Conservation (phyloP, 2,888 invertebrate species). For the Clistopyga incitator region DNA sequence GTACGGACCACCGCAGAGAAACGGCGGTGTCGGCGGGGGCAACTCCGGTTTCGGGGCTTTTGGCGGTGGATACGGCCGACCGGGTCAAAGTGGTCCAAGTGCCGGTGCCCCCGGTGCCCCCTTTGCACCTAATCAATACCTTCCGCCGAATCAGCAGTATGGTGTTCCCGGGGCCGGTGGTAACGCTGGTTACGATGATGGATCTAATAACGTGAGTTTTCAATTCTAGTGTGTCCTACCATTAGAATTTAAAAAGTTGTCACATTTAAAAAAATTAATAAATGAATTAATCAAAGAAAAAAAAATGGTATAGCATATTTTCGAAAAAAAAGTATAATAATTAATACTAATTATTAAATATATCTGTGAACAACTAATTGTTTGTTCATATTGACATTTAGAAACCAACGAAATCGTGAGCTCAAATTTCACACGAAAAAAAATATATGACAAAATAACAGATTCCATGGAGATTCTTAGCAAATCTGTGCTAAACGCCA, state of each 20-base stretch:
- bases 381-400: too few species aligned
- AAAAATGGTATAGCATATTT: too few species aligned
- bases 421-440: too few species aligned
- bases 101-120: constrained; percentile 55
- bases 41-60: constrained; percentile 56
- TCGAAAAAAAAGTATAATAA: too few species aligned
- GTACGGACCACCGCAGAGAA: constrained; percentile 75
- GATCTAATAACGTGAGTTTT: constrained; percentile 73
- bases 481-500: too few species aligned
- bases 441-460: too few species aligned
- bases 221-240: neutral
- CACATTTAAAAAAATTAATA: neutral
- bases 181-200: constrained; percentile 72
- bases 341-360: too few species aligned
- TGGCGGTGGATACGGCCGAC: constrained; percentile 53
- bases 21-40: constrained; percentile 56
- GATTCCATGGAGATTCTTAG: too few species aligned
- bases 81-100: constrained; percentile 61
- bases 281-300: neutral
- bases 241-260: too few species aligned
- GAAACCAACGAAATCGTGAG: too few species aligned
- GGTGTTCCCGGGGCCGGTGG: constrained; percentile 72
- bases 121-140: constrained; percentile 74
- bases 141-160: constrained; percentile 79
- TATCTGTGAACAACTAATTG: too few species aligned